Evolutionary conservation across 2,888 invertebrate genomes (phyloP).

Genomic region (Spodoptera picta): DNA sequence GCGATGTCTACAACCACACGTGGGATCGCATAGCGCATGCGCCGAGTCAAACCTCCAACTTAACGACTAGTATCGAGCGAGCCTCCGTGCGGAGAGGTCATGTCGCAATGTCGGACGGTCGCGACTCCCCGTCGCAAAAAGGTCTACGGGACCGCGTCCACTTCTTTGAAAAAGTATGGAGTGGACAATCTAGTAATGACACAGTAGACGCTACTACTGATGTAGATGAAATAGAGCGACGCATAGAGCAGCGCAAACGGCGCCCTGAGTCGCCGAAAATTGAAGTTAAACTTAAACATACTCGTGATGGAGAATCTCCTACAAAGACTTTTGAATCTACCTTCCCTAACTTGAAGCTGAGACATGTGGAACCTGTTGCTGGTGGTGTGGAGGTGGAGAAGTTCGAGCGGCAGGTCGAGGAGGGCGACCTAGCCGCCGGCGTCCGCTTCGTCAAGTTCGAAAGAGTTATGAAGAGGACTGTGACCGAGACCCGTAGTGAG

Average conservation of each 20-base stretch:
- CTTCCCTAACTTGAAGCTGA: slow-evolving; percentile 82
- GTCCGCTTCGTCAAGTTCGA: slow-evolving; percentile 92
- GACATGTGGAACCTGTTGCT: slow-evolving; percentile 77
- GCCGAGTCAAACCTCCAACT: slow-evolving; percentile 65
- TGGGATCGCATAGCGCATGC: slow-evolving; percentile 75
- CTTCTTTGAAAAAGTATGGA: slow-evolving; percentile 94
- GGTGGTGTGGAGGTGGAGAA: slow-evolving; percentile 67
- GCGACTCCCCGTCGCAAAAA: slow-evolving; percentile 86
- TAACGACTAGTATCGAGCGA: slow-evolving; percentile 84
- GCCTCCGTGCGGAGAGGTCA: slow-evolving; percentile 83
- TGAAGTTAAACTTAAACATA: slow-evolving; percentile 90
- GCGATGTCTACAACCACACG: slow-evolving; percentile 76
- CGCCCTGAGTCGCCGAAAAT: slow-evolving; percentile 88
- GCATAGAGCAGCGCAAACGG: slow-evolving; percentile 88
- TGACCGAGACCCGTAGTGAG: slow-evolving; percentile 82
- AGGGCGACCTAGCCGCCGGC: slow-evolving; percentile 90
- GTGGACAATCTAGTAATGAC: slow-evolving; percentile 84
- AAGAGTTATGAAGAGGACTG: slow-evolving; percentile 91
- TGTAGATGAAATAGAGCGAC: slow-evolving; percentile 89
- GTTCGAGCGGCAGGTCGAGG: slow-evolving; percentile 86
- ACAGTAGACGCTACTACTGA: slow-evolving; percentile 83
- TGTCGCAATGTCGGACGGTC: slow-evolving; percentile 86
- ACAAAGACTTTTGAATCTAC: slow-evolving; percentile 78
- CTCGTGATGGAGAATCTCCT: slow-evolving; percentile 85
- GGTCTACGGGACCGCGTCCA: slow-evolving; percentile 92